Base-by-base conservation (phyloP, 2,797 vertebrate genomes). In the Philypnodon macrostomus region DNA sequence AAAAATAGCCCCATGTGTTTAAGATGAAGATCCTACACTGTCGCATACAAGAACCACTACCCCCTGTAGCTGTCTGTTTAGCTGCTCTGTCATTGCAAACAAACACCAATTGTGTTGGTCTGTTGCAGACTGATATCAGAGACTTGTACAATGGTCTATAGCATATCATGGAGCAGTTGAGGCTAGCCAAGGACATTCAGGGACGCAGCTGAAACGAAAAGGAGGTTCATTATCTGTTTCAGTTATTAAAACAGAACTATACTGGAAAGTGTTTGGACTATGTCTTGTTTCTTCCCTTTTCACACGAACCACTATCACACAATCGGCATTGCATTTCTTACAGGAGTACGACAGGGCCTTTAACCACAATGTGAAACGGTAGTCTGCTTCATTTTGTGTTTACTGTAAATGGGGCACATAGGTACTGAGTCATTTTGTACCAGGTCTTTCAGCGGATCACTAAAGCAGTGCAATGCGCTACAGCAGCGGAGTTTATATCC, bases 161-260 rank as follows among this genome's bases (percentile, higher is more conserved):
- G 53, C 75, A 73, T 75, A 56, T 81, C 52, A 14, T 55, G 65
- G 68, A 63, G 74, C 73, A 80, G 73, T 76, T 50, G 30, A 77
- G 68, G 48, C 75, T 71, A 60, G 71, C 75, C 73, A 67, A 79
- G 81, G 83, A 84, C 79, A 83, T 87, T 86, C 85, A 88, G 86
- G 86, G 86, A 88, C 59, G 73, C 74, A 70, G 79, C 81, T 86
- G 82, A 84, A 85, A 85, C 73, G 64, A 75, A 64, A 71, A 80
- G 58, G 55, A 76, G 70, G 75, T 85, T 83, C 83, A 85, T 75
- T 79, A 75, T 80, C 71, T 58, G 86, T 86, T 86, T 89, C 86
- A 87, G 85, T 86, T 70, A 89, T 85, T 88, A 87, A 89, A 88
- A 76, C 77, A 59, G 79, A 86, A 79, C 77, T 75, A 83, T 81